Evolutionary conservation across 2,113 vertebrate genomes (phyloP).

Genomic region (Stegastes partitus): DNA sequence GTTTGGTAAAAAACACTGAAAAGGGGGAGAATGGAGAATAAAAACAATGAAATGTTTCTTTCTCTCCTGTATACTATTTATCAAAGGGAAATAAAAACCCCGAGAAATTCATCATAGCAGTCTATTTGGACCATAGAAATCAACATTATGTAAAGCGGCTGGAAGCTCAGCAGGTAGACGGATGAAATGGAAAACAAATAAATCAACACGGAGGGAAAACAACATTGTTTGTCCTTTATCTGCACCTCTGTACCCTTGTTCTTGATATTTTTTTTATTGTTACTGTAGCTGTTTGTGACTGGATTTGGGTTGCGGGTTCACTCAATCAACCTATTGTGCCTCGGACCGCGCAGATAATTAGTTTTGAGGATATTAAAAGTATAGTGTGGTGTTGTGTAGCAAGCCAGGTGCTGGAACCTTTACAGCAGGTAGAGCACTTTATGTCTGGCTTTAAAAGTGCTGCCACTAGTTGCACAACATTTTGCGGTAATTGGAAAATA

Average conservation of each 20-base stretch:
- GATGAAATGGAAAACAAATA: conserved; percentile 74
- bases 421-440: background rate
- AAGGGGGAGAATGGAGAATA: conserved; percentile 13
- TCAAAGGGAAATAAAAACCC: conserved; percentile 68
- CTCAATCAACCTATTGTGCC: conserved; percentile 31
- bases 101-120: conserved; percentile 69
- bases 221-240: conserved; percentile 69
- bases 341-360: conserved; percentile 13
- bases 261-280: conserved; percentile 51
- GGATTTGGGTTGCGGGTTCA: conserved; percentile 17
- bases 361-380: conserved; percentile 42
- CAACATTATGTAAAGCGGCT: conserved; percentile 78
- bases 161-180: conserved; percentile 54
- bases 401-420: background rate
- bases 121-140: conserved; percentile 72
- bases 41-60: conserved; percentile 37
- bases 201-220: conserved; percentile 67
- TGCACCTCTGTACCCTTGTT: conserved; percentile 53
- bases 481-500: background rate
- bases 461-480: background rate
- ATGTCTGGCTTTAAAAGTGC: background rate
- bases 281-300: conserved; percentile 38
- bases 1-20: conserved; percentile 9
- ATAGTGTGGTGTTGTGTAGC: background rate
- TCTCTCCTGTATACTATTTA: conserved; percentile 49